Conservation (phyloP, 1,140 invertebrate species). For the Drosophila lowei region DNA sequence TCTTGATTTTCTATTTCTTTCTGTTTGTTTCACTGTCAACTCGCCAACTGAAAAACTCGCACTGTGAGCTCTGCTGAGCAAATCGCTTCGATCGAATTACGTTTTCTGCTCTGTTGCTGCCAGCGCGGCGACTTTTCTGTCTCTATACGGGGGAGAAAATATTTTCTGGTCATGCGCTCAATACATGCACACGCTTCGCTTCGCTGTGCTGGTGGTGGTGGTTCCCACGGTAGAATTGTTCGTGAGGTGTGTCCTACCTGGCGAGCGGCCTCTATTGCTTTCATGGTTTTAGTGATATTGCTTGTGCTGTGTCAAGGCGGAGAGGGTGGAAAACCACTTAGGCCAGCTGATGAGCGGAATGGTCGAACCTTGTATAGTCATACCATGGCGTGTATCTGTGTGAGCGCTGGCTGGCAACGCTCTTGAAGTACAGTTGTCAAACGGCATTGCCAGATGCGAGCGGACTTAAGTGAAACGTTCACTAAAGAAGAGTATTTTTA, state of each 20-base stretch:
- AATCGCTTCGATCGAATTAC: conserved; percentile 78
- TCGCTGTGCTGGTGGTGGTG: conserved; percentile 42
- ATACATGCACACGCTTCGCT: conserved; percentile 22
- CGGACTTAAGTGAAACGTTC: conserved; percentile 52
- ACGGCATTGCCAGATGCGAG: conserved; percentile 64
- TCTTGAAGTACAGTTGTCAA: conserved; percentile 77
- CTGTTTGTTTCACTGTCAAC: conserved; percentile 60
- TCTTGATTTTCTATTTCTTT: conserved; percentile 62
- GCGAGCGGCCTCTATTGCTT: background rate
- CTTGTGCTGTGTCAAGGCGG: background rate
- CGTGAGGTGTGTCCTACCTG: conserved; percentile 4
- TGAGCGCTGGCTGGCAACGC: conserved; percentile 67
- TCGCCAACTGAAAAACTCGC: conserved; percentile 82
- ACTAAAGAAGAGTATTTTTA: conserved; percentile 59
- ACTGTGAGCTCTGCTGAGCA: conserved; percentile 77
- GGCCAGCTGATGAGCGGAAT: too few relatives aligned
- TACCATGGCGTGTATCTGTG: conserved; percentile 35
- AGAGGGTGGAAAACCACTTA: background rate
- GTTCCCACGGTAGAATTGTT: conserved; percentile 18
- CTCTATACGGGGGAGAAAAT: conserved; percentile 75
- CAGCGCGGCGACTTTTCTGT: conserved; percentile 67
- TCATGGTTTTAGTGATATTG: conserved; percentile 11
- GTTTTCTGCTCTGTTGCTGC: conserved; percentile 53
- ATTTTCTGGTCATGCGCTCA: conserved; percentile 68
- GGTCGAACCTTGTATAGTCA: too few relatives aligned